Base-by-base conservation (phyloP, 30 jellyfish, hydroid and myxozoan species). In the Rhopilema esculentum region DNA sequence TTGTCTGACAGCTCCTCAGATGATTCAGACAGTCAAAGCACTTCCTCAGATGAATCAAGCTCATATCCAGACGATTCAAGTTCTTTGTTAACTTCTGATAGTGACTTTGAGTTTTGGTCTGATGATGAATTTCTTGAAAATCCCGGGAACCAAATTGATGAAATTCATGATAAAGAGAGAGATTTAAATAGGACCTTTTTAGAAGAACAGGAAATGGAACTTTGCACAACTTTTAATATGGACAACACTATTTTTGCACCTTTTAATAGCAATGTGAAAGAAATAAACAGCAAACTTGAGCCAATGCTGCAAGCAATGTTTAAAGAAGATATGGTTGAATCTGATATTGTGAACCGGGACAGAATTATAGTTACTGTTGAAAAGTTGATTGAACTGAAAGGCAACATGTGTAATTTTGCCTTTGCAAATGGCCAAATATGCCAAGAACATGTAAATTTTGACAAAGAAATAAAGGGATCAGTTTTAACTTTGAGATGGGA, bases 291-390 rank as follows among this genome's bases (percentile, higher is more conserved):
- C 72, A 16, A 16, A 62, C 72, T 62, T 62, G 23, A 62, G 24
- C 8, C 72, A 15, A 62, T 62, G 72, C 72, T 62, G 72, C 72
- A 62, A 62, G 24, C 72, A 62, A 62, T 62, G 0, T 62, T 62
- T 28, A 62, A 16, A 16, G 72, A 62, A 62, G 72, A 62, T n/a
- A 62, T 62, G 16, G 24, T 12, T 62, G 69, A 69, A 30, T 20
- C 80, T 30, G 29, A 69, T 25, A 9, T 69, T 69, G 80, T 69
- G 63, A 30, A 69, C 70, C 23, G 80, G 27, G 80, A 69, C 19
- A 27, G 80, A 69, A 15, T 69, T 30, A 26, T 69, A n/a, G 80
- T 69, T 15, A 0, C 69, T 19, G 57, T 69, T 27, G 69, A 69
- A 21, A 69, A 69, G 29, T 30, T 69, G 69, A 69, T 69, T 17